A percentile compares a stretch with the other conserved stretches of the same genome.
Conservation (phyloP, 2,113 vertebrate species). For the Prolemur simus region DNA sequence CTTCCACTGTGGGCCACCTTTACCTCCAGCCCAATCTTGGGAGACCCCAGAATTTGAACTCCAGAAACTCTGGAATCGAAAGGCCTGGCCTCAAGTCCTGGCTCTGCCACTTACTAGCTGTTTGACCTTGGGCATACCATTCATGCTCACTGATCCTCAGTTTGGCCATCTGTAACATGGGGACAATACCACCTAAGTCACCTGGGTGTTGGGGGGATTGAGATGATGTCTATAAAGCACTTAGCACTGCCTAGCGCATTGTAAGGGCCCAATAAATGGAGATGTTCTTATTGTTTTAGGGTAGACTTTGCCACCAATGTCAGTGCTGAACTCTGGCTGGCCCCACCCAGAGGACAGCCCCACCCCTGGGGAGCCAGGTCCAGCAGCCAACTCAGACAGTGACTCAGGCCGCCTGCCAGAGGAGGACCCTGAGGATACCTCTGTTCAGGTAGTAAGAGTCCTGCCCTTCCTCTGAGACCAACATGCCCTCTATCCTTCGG, state of each 20-base stretch:
- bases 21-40: neutral
- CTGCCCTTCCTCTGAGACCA: neutral
- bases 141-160: neutral
- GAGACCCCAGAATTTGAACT: slow-evolving; percentile 7
- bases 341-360: neutral
- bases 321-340: slow-evolving; percentile 3
- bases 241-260: neutral
- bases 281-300: neutral
- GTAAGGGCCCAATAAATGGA: neutral
- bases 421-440: slow-evolving; percentile 54
- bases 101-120: neutral
- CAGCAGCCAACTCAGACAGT: slow-evolving; percentile 62
- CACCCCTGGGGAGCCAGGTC: neutral
- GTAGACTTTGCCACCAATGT: slow-evolving; percentile 5
- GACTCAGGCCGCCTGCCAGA: slow-evolving; percentile 79
- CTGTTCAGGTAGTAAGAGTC: slow-evolving; percentile 72
- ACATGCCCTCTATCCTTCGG: neutral
- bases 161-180: neutral
- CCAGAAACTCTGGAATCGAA: neutral
- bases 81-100: neutral
- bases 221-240: neutral
- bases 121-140: neutral
- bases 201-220: neutral
- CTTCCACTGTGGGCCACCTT: neutral
- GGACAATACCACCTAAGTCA: neutral